Base-by-base conservation (phyloP, 2,888 invertebrate species). In the Heliconius aoede region DNA sequence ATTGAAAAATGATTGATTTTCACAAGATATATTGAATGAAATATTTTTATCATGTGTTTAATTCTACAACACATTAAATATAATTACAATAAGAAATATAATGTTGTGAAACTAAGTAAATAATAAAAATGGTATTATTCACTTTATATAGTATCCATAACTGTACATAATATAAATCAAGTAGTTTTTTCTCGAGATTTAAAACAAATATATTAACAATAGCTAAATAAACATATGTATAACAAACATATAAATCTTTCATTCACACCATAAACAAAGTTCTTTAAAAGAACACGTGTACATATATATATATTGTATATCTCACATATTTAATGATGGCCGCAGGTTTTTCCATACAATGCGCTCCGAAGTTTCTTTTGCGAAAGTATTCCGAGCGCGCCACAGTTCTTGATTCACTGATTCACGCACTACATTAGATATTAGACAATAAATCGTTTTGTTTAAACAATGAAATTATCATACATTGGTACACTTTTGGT, bases 321-420 rank as follows among this genome's bases (percentile, higher is more conserved):
- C n/a, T n/a, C n/a, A n/a, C n/a, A 55, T 60, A 30, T 32, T 21
- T 36, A 71, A 76, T 74, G 60, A 71, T 68, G 61, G 74, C 76
- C 77, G 71, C 74, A 76, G 79, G 77, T 76, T 77, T 79, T 80
- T 78, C 76, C 76, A 78, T 80, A 77, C 78, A 79, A 77, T 77
- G 68, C 76, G 62, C 51, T 58, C 76, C 76, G 80, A 78, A 79
- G 60, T 77, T 71, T 73, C 76, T 73, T 78, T 73, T 28, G 73
- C 55, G 64, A 75, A 73, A 72, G 76, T 78, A 80, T 80, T 73
- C 78, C 68, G 65, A 78, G 51, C 76, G 78, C 78, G 76, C 77
- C 73, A 77, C 77, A 78, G 55, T 60, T 74, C 73, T 72, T 71
- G 74, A 74, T 79, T 72, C 77, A 71, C 67, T 71, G 74, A 74